A percentile compares a stretch with the other conserved stretches of the same genome.
Conservation (phyloP, 1,140 invertebrate genomes). For the Chironomus tepperi region DNA sequence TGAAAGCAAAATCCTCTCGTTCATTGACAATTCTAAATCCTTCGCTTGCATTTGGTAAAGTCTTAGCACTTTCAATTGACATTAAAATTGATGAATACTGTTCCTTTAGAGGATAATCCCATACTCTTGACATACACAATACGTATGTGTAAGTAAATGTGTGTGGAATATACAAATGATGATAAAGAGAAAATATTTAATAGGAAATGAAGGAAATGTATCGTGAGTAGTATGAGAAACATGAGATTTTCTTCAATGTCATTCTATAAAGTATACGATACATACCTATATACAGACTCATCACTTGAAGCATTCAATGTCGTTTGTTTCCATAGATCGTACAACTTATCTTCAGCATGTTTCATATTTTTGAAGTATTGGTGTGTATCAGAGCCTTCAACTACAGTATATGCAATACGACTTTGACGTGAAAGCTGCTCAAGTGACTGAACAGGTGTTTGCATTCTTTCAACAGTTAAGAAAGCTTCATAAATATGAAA, state of each 20-base stretch:
- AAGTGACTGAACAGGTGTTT: conserved; percentile 78
- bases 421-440: conserved; percentile 80
- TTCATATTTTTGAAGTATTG: conserved; percentile 90
- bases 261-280: not conserved
- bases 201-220: not conserved
- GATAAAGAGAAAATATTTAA: conserved; percentile 33
- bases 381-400: conserved; percentile 65
- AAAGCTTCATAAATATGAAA: conserved; percentile 55
- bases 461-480: conserved; percentile 92
- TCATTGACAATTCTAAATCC: conserved; percentile 69
- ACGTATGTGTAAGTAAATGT: no score
- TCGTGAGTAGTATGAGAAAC: no score
- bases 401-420: conserved; percentile 86
- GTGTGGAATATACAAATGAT: no score
- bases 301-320: conserved; percentile 69
- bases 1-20: conserved; percentile 77
- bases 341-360: conserved; percentile 77
- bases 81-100: conserved; percentile 80
- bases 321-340: conserved; percentile 82
- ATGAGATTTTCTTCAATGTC: no score
- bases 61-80: conserved; percentile 68
- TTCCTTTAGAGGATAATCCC: conserved; percentile 88
- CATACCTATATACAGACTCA: conserved; percentile 45
- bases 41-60: conserved; percentile 54
- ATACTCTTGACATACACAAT: conserved; percentile 49